phyloP scores from a whole-genome alignment of 2,888 invertebrate genomes.

The Plebejus melissa region DNA sequence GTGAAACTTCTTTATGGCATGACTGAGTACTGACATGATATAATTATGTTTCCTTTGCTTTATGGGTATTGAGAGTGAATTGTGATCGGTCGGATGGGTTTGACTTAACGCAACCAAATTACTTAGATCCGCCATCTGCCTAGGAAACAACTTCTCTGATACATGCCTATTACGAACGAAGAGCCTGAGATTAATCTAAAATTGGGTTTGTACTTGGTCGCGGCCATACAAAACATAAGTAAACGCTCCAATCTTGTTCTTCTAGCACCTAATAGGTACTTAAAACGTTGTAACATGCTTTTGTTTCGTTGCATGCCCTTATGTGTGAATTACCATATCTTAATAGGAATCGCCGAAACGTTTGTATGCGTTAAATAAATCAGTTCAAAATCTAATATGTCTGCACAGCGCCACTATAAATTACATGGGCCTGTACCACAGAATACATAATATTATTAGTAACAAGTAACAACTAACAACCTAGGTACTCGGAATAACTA shows the following conservation, averaged over 20 bases:
- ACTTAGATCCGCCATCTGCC: no score
- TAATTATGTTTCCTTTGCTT: no score
- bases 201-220: not conserved
- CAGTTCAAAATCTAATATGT: not conserved
- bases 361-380: not conserved
- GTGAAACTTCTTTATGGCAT: no score
- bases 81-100: no score
- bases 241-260: not conserved
- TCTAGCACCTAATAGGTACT: not conserved
- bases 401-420: not conserved
- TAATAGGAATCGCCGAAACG: constrained; percentile 14
- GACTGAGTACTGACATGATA: no score
- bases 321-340: constrained; percentile 23
- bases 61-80: no score
- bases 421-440: not conserved
- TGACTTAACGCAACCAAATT: no score
- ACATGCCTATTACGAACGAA: no score
- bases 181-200: not conserved
- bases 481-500: no score
- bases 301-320: constrained; percentile 13
- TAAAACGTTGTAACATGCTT: not conserved
- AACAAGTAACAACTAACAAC: no score
- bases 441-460: no score
- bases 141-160: no score
- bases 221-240: not conserved